phyloP scores from a whole-genome alignment of 2,888 invertebrate genomes.

The Cantharis rufa region DNA sequence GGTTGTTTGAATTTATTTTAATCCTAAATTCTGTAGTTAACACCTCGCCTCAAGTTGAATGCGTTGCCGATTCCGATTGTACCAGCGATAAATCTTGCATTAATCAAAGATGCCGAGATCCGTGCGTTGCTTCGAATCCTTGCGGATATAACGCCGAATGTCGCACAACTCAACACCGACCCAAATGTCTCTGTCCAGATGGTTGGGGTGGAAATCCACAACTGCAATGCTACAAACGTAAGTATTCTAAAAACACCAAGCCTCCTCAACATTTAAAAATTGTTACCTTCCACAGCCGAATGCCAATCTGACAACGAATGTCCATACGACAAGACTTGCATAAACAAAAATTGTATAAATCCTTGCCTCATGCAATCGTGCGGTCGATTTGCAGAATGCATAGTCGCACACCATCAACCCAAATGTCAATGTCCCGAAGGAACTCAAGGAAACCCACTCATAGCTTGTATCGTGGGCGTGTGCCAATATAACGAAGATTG shows the following conservation, averaged over 20 bases:
- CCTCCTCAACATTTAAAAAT: neutral
- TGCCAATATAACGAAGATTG: slow-evolving; percentile 91
- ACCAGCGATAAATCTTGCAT: slow-evolving; percentile 78
- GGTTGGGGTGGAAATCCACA: slow-evolving; percentile 90
- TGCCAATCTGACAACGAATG: slow-evolving; percentile 80
- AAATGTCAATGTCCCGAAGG: slow-evolving; percentile 84
- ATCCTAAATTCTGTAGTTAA: slow-evolving; percentile 39
- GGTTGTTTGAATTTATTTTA: neutral
- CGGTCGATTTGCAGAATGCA: slow-evolving; percentile 79
- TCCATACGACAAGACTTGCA: slow-evolving; percentile 81
- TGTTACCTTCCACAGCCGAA: slow-evolving; percentile 66
- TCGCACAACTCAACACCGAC: slow-evolving; percentile 74
- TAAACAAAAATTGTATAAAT: slow-evolving; percentile 77
- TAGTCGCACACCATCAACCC: slow-evolving; percentile 74
- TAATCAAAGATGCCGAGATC: slow-evolving; percentile 77
- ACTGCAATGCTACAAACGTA: slow-evolving; percentile 83
- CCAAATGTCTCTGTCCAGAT: slow-evolving; percentile 81
- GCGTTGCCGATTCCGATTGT: slow-evolving; percentile 76
- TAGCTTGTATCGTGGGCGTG: slow-evolving; percentile 80
- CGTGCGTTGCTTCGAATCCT: slow-evolving; percentile 75
- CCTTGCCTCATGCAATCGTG: slow-evolving; percentile 75
- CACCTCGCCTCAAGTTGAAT: slow-evolving; percentile 65
- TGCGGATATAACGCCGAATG: slow-evolving; percentile 85
- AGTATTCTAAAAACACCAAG: slow-evolving; percentile 49
- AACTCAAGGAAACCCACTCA: slow-evolving; percentile 80